Base-by-base conservation (phyloP, 2,888 invertebrate genomes). In the Cryptophagus acutangulus region DNA sequence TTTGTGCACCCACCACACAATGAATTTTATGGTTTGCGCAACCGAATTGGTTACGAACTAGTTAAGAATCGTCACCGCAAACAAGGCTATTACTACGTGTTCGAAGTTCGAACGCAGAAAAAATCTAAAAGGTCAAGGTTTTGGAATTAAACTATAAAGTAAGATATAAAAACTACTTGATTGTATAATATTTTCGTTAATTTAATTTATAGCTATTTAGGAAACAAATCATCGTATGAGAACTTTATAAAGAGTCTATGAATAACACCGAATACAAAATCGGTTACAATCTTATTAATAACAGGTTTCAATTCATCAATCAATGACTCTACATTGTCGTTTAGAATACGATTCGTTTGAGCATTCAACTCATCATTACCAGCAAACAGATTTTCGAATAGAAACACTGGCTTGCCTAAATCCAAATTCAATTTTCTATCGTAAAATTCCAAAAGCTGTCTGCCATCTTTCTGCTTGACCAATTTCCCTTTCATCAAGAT, bases 331-430 rank as follows among this genome's bases (percentile, higher is more conserved):
- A 84, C 84, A 61, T 85, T 84, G 17, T 83, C 79, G 57, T 85
- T 86, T 6, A 86, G 66, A 57, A 84, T 81, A 18, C 73, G 67
- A 59, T 86, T 86, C 76, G 84, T 79, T 3, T 79, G 74, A 2
- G 75, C 70, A 13, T 81, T 82, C 68, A 65, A 5, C 26, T 71
- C 68, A 41, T 82, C 78, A 31, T 61, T 58, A 1, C 79, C 79
- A 26, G 81, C 78, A 54, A 84, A 84, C 1, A 85, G 70, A 62
- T 82, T 77, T 8, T 79, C 78, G 34, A 86, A 68, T 40, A 77
- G 70, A 47, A 86, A 69, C 12, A 74, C 67, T 1, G 79, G 79
- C 28, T 74, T 67, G 0, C 75, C 78, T 0, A 84, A 71, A n/a
- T 75, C 69, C 56, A 84, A 79, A 44, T 74, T 73, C 2, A 83